Percentiles rank a stretch among this genome's conserved stretches.
Evolutionary conservation across 2,888 invertebrate species (phyloP).

Genomic region (Oxycera nigricornis): DNA sequence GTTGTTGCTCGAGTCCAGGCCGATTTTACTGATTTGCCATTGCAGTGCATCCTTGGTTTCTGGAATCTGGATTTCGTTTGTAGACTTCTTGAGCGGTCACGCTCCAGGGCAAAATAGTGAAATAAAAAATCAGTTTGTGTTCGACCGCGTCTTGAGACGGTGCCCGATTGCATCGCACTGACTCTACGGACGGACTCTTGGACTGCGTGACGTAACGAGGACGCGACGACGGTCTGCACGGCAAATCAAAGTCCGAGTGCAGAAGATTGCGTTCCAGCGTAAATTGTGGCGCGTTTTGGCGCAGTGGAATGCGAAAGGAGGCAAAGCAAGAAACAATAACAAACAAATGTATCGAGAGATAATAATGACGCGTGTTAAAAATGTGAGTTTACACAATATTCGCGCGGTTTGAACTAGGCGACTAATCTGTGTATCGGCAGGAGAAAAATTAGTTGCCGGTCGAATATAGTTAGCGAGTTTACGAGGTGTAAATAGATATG

Average conservation of each 20-base stretch:
- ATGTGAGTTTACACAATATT: no score
- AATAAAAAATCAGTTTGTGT: slow-evolving; percentile 48
- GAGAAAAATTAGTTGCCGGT: no score
- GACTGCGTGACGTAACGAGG: slow-evolving; percentile 12
- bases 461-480: no score
- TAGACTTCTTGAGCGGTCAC: slow-evolving; percentile 17
- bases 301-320: background rate
- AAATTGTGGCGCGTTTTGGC: background rate
- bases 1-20: background rate
- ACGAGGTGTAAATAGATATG: no score
- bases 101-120: slow-evolving; percentile 42
- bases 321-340: background rate
- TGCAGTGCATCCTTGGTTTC: background rate
- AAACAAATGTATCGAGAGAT: no score
- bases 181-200: background rate
- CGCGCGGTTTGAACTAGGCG: no score
- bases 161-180: background rate
- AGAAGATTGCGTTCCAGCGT: background rate
- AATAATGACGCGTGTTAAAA: no score
- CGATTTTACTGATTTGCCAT: slow-evolving; percentile 1
- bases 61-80: background rate
- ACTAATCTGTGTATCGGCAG: no score
- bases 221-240: background rate
- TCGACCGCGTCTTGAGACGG: slow-evolving; percentile 38
- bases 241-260: background rate